phyloP scores from a whole-genome alignment of 1,140 invertebrate genomes.

The Leptopilina boulardi region DNA sequence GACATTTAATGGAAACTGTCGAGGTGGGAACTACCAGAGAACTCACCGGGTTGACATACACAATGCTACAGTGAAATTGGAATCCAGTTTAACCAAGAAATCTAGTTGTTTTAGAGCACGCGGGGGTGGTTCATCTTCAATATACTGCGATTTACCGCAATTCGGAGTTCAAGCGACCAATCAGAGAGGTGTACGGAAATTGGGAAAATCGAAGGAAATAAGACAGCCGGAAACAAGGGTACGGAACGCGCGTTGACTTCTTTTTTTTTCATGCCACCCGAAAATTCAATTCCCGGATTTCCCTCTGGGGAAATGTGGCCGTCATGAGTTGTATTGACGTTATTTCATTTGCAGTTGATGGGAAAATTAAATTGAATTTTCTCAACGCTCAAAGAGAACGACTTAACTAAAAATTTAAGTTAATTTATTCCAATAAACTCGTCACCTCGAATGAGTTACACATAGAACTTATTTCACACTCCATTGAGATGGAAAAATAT shows the following conservation, averaged over 20 bases:
- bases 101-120: not conserved
- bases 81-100: conserved; percentile 17
- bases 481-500: not conserved
- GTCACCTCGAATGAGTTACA: not conserved
- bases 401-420: not conserved
- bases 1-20: not conserved
- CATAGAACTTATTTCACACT: not conserved
- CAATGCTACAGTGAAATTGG: not conserved
- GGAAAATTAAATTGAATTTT: conserved; percentile 8
- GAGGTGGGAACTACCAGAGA: not conserved
- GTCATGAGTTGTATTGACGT: conserved; percentile 15
- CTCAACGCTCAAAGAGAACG: not conserved
- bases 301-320: conserved; percentile 2
- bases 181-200: conserved; percentile 47
- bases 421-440: not conserved
- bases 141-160: not conserved
- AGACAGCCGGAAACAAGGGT: conserved; percentile 42
- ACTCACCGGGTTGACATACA: not conserved
- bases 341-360: conserved; percentile 13
- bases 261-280: conserved; percentile 50
- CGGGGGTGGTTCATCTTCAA: not conserved
- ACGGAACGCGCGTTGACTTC: conserved; percentile 39
- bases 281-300: conserved; percentile 41
- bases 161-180: conserved; percentile 2
- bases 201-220: conserved; percentile 41